phyloP scores from a whole-genome alignment of 2,888 invertebrate species.

The Germaria angustata region DNA sequence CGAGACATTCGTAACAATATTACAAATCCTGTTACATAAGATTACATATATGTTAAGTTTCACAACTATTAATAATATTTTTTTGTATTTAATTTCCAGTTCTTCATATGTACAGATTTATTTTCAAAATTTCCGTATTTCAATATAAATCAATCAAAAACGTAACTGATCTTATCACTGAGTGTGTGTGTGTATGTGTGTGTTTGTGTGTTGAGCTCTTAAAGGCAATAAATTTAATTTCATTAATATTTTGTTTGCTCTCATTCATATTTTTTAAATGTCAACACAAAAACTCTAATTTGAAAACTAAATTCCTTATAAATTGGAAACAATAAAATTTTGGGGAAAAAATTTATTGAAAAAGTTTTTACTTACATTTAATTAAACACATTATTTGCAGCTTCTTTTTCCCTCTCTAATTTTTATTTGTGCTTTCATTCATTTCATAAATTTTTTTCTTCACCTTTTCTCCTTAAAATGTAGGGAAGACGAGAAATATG shows the following conservation, averaged over 20 bases:
- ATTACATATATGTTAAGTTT: too few species aligned
- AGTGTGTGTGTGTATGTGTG: too few species aligned
- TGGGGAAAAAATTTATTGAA: neutral
- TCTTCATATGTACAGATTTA: too few species aligned
- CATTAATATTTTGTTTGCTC: neutral
- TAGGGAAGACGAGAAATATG: neutral
- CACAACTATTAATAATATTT: too few species aligned
- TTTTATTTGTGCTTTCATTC: neutral
- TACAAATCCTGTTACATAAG: too few species aligned
- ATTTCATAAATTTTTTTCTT: neutral
- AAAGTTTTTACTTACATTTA: slow-evolving; percentile 58
- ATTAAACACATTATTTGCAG: slow-evolving; percentile 52
- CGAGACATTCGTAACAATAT: too few species aligned
- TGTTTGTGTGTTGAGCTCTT: neutral
- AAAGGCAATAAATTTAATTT: slow-evolving; percentile 26
- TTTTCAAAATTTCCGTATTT: too few species aligned
- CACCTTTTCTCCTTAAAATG: neutral
- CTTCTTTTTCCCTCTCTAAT: slow-evolving; percentile 6
- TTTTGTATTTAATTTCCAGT: too few species aligned
- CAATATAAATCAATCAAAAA: too few species aligned
- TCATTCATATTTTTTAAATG: too few species aligned
- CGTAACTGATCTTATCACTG: too few species aligned
- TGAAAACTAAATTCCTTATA: neutral
- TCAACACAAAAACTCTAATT: too few species aligned
- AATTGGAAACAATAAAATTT: slow-evolving; percentile 8